Conservation (phyloP, 2,113 vertebrate genomes). For the Danio rerio region GRCz12tu NC_133190.1:26731501-26732000, state of each 20-base stretch:
- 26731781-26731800: too few relatives aligned
- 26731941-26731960: too few relatives aligned
- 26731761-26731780: too few relatives aligned
- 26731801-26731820: too few relatives aligned
- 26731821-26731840: too few relatives aligned
- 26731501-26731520: neutral
- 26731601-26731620: neutral
- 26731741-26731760: too few relatives aligned
- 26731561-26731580: neutral
- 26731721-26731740: neutral
- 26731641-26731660: neutral
- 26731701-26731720: neutral
- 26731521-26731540: conserved; percentile 35
- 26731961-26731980: too few relatives aligned
- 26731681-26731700: neutral
- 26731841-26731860: too few relatives aligned
- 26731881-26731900: too few relatives aligned
- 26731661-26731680: neutral
- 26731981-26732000: too few relatives aligned
- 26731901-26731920: neutral
- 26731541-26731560: neutral
- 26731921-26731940: neutral
- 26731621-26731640: neutral
- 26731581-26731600: neutral
- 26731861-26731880: too few relatives aligned